phyloP scores from a whole-genome alignment of 2,113 vertebrate species.

The Saguinus midas region DNA sequence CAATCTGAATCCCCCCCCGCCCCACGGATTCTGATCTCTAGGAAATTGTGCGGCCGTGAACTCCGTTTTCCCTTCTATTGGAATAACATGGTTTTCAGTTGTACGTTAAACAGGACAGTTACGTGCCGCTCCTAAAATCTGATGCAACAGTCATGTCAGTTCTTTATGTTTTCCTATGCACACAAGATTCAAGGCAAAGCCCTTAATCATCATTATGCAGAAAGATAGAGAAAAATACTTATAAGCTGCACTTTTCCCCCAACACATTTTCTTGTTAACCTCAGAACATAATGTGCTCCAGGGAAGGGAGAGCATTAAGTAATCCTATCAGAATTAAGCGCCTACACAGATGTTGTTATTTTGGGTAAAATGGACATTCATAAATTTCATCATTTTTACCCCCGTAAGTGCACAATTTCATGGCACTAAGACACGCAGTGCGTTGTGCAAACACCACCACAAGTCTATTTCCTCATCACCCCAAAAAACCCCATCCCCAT shows the following conservation, averaged over 20 bases:
- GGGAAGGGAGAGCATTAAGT: background rate
- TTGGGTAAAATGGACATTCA: too few relatives aligned
- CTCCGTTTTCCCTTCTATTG: background rate
- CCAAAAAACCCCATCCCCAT: background rate
- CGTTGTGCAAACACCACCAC: background rate
- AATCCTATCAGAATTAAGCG: background rate
- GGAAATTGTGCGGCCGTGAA: background rate
- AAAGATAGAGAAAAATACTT: background rate
- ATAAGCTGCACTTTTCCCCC: background rate
- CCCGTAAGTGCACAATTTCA: too few relatives aligned
- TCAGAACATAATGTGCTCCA: background rate
- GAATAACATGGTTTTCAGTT: too few relatives aligned
- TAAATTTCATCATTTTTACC: too few relatives aligned
- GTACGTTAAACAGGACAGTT: background rate
- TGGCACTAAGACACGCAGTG: too few relatives aligned
- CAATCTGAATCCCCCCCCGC: background rate
- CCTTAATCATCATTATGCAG: background rate
- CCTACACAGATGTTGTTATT: too few relatives aligned
- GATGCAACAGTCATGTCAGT: background rate
- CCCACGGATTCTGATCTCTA: background rate
- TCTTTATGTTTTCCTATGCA: background rate
- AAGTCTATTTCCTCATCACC: rapidly evolving
- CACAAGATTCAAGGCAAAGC: background rate
- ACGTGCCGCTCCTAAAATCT: background rate
- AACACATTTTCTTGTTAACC: background rate